phyloP scores from a whole-genome alignment of 2,113 vertebrate genomes.

The Cettia cetti region DNA sequence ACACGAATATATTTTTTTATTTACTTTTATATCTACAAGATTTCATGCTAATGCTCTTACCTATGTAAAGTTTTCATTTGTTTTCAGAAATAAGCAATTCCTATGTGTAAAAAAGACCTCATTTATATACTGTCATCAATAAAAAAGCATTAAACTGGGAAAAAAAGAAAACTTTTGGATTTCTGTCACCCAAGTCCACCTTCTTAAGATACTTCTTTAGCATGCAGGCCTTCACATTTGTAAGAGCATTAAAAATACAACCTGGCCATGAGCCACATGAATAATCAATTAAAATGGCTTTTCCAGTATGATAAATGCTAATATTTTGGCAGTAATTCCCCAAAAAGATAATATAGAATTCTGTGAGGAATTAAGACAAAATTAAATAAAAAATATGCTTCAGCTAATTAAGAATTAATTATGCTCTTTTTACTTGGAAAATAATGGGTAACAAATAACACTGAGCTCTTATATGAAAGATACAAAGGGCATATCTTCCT shows the following conservation, averaged over 20 bases:
- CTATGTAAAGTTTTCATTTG: not conserved
- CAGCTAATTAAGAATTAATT: not conserved
- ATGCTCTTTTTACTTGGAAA: not conserved
- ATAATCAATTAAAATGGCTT: not conserved
- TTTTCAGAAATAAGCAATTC: not conserved
- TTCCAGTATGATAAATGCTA: not conserved
- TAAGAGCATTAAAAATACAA: not conserved
- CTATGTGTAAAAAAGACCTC: not conserved
- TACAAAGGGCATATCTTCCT: not conserved
- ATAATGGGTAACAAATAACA: not conserved
- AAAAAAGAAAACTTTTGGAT: accelerated
- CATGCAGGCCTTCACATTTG: not conserved
- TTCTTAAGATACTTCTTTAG: not conserved
- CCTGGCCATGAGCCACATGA: not conserved
- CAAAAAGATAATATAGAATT: not conserved
- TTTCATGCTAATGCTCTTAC: not conserved
- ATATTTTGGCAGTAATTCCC: not conserved
- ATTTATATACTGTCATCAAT: not conserved
- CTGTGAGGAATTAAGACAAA: not conserved
- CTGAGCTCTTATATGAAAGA: not conserved
- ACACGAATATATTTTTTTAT: not conserved
- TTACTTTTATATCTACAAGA: not conserved
- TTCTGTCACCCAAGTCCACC: not conserved
- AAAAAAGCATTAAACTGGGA: not conserved
- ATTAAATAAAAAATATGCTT: not conserved